Conservation (phyloP, 1,140 invertebrate genomes). For the Drosophila fuyamai region DNA sequence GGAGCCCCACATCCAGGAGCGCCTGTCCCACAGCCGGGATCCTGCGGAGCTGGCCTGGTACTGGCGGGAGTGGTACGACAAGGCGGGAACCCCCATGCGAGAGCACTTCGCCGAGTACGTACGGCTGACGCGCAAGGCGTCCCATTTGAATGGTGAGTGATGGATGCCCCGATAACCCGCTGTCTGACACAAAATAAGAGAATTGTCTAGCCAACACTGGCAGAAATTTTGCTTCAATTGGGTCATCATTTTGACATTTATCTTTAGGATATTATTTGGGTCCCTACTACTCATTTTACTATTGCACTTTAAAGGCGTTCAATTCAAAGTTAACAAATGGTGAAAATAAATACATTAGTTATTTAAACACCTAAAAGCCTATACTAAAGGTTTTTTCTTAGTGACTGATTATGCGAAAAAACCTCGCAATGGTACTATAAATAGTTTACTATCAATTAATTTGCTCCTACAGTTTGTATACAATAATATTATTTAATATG, state of each 20-base stretch:
- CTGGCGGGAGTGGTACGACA: constrained; percentile 92
- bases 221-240: neutral
- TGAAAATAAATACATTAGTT: no score
- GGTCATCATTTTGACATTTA: neutral
- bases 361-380: no score
- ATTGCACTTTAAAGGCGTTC: no score
- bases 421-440: constrained; percentile 9
- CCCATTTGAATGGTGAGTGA: constrained; percentile 91
- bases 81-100: constrained; percentile 89
- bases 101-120: constrained; percentile 90
- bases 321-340: no score
- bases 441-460: constrained; percentile 9
- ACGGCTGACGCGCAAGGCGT: constrained; percentile 91
- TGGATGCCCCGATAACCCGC: constrained; percentile 10
- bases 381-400: neutral
- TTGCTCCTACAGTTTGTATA: constrained; percentile 8
- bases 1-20: constrained; percentile 91
- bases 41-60: constrained; percentile 89
- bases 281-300: no score
- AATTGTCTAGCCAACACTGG: constrained; percentile 3
- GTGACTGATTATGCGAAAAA: neutral
- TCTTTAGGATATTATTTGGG: neutral
- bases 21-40: constrained; percentile 89
- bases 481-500: constrained; percentile 14
- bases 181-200: constrained; percentile 7